Percentiles rank a stretch among this genome's conserved stretches.
Evolutionary conservation across 1,140 invertebrate genomes (phyloP).

Genomic region (Drosophila arawakana): DNA sequence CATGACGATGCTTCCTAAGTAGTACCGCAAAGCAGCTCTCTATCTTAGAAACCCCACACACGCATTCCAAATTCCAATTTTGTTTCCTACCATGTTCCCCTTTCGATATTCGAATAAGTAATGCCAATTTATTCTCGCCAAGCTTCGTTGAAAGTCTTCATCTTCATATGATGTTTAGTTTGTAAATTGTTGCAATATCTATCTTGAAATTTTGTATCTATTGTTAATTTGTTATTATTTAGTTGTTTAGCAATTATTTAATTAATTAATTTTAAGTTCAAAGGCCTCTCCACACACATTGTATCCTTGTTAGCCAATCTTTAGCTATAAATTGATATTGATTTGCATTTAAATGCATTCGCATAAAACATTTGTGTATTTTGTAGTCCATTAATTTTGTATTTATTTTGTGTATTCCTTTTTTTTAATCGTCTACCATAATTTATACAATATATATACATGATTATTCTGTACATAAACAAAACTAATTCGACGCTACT

Average conservation of each 20-base stretch:
- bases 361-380: conserved; percentile 13
- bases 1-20: conserved; percentile 51
- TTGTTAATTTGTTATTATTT: conserved; percentile 82
- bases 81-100: conserved; percentile 19
- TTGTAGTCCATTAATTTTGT: conserved; percentile 34
- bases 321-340: conserved; percentile 43
- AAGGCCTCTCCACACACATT: conserved; percentile 7
- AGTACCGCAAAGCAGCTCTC: conserved; percentile 39
- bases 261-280: conserved; percentile 68
- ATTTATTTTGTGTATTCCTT: conserved; percentile 43
- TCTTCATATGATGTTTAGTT: conserved; percentile 46
- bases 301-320: conserved; percentile 62
- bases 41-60: conserved; percentile 29
- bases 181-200: conserved; percentile 75
- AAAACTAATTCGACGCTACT: conserved; percentile 48
- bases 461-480: conserved; percentile 54
- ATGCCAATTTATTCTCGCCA: conserved; percentile 61
- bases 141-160: conserved; percentile 1
- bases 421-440: conserved; percentile 25
- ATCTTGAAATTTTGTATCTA: conserved; percentile 45
- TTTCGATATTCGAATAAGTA: conserved; percentile 63
- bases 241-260: conserved; percentile 67
- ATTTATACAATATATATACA: conserved; percentile 45
- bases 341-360: conserved; percentile 37
- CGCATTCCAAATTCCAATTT: conserved; percentile 33